Base-by-base conservation (phyloP, 2,113 vertebrate species). In the Gila orcuttii region DNA sequence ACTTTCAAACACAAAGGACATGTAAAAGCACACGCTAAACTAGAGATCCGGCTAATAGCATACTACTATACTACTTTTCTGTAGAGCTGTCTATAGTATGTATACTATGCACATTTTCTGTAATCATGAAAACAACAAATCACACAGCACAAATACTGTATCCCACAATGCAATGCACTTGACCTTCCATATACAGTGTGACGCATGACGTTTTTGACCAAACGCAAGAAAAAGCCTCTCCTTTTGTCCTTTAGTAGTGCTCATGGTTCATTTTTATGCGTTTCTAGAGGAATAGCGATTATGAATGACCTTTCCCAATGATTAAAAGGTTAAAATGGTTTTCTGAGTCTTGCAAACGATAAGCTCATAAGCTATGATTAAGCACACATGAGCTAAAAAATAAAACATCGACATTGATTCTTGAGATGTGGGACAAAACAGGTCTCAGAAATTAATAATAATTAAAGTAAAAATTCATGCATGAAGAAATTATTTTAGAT, bases 331-430 rank as follows among this genome's bases (percentile, higher is more conserved):
- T 69, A 2, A 47, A 25, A 45, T 74, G 69, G 7, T 47, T 23
- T 47, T 74, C 11, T 7, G 12, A 74, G 50, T 79, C 11, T 59
- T 12, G 9, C 11, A 7, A 2, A 4, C 59, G 52, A 59, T 78
- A 78, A 78, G 76, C 52, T 36, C 19, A 13, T 59, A 78, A 78
- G 31, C 77, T 79, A 23, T n/a, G 76, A 23, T 78, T 57, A 79
- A 55, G 10, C 77, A 79, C 77, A 79, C 76, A 78, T 57, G 52
- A 78, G 50, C 50, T 23, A n/a, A n/a, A 73, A 12, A n/a, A 28
- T 3, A 12, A 4, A 11, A 62, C 9, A 11, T n/a, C 6, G n/a
- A 12, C 5, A 45, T 4, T n/a, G 36, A 33, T 21, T 71, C 33
- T 39, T 21, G 66, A 69, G 33, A 21, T 69, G 17, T 69, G 66